A percentile compares a stretch with the other conserved stretches of the same genome.
phyloP scores from a whole-genome alignment of 2,797 vertebrate genomes.

The Acrossocheilus fasciatus region DNA sequence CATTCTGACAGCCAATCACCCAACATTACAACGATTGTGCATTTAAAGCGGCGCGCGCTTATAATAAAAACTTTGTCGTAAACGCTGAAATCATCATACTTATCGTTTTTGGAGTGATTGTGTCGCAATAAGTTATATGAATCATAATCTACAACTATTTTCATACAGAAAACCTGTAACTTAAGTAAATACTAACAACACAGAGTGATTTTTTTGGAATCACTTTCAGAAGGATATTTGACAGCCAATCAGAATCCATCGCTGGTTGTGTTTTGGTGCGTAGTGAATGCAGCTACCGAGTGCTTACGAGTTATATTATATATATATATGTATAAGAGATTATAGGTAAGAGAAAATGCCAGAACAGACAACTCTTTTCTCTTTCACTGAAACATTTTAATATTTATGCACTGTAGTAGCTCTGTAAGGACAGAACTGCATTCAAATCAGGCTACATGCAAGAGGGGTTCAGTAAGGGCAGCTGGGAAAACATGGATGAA shows the following conservation, averaged over 20 bases:
- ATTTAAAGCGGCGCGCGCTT: not conserved
- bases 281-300: not conserved
- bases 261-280: too few relatives aligned
- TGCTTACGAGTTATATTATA: too few relatives aligned
- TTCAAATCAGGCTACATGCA: not conserved
- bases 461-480: slow-evolving; percentile 3
- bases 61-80: too few relatives aligned
- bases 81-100: not conserved
- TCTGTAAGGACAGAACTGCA: not conserved
- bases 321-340: not conserved
- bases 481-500: slow-evolving; percentile 26
- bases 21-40: not conserved
- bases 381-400: not conserved
- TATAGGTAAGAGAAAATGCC: not conserved
- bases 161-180: too few relatives aligned
- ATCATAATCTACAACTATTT: not conserved
- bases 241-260: not conserved
- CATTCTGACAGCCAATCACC: not conserved
- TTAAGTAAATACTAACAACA: not conserved
- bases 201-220: not conserved
- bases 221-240: not conserved
- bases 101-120: not conserved
- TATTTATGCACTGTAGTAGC: not conserved
- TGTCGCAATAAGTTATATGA: not conserved
- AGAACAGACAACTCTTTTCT: not conserved